These are phyloP conservation scores for Drosophila rubida DNA, from an alignment of 2,888 invertebrate species.

Conservation along the genomic window DNA sequence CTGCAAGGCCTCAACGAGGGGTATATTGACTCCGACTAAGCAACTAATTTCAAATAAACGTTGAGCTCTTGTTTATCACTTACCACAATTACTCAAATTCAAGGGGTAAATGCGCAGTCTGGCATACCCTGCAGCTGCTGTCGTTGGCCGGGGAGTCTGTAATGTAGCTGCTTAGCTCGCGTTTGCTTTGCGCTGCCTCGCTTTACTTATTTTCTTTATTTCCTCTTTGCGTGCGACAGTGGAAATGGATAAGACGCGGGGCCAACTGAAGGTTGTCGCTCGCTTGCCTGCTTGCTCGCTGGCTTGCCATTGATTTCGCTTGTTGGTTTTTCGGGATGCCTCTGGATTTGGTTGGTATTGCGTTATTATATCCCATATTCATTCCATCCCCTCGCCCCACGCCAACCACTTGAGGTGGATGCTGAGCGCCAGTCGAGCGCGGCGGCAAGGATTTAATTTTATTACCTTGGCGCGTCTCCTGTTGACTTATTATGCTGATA, in stretches of 20 bases:
- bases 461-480: constrained; percentile 63
- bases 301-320: constrained; percentile 56
- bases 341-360: constrained; percentile 11
- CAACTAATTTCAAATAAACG: too few species aligned
- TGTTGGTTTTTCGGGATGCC: constrained; percentile 35
- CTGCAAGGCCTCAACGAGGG: neutral
- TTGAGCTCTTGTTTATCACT: too few species aligned
- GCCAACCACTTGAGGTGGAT: neutral
- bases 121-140: neutral
- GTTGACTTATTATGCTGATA: constrained; percentile 79
- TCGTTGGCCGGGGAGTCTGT: neutral
- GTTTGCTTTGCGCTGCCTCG: constrained; percentile 10
- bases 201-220: constrained; percentile 44
- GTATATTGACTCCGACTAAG: neutral
- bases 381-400: neutral
- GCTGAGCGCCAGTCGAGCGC: constrained; percentile 38
- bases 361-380: constrained; percentile 36
- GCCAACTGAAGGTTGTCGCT: neutral
- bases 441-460: constrained; percentile 79
- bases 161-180: constrained; percentile 21
- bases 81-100: too few species aligned
- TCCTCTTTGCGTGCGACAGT: constrained; percentile 17
- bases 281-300: too few species aligned
- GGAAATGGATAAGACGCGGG: too few species aligned
- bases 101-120: neutral